These are phyloP conservation scores for Zalophus californianus DNA, from an alignment of 2,797 vertebrate species.

Conservation along the genomic window DNA sequence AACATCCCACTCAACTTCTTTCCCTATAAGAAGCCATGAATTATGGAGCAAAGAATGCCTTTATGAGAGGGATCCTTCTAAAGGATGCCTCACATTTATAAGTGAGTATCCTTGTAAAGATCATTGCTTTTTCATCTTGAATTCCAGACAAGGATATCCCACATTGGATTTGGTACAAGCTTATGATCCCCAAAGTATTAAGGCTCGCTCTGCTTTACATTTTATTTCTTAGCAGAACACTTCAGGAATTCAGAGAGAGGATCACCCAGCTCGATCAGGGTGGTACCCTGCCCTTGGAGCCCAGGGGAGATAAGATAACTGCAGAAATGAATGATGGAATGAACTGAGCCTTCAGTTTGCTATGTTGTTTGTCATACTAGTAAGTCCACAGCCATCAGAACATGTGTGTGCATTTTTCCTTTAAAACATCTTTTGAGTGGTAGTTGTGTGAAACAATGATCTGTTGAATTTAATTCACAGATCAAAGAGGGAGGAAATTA, in stretches of 20 bases:
- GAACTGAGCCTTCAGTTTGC: constrained; percentile 58
- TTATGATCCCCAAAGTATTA: constrained; percentile 77
- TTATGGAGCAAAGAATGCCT: constrained; percentile 65
- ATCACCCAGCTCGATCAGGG: constrained; percentile 81
- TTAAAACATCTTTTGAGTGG: constrained; percentile 84
- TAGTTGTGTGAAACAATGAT: constrained; percentile 89
- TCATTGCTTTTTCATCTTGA: constrained; percentile 67
- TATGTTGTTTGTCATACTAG: constrained; percentile 78
- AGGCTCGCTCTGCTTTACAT: constrained; percentile 74
- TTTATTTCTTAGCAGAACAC: constrained; percentile 77
- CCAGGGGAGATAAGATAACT: constrained; percentile 78
- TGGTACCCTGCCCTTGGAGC: constrained; percentile 68
- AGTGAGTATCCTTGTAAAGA: constrained; percentile 61
- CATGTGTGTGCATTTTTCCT: constrained; percentile 82
- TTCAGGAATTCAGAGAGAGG: constrained; percentile 79
- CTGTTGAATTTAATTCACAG: constrained; percentile 92
- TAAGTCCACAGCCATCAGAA: constrained; percentile 81
- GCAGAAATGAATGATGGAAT: constrained; percentile 75
- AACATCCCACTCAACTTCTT: constrained; percentile 61
- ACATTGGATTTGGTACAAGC: constrained; percentile 70
- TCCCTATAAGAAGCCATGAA: constrained; percentile 69
- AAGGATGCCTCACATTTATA: constrained; percentile 70
- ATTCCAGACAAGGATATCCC: constrained; percentile 75
- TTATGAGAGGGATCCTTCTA: constrained; percentile 58
- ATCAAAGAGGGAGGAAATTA: constrained; percentile 92